phyloP scores from a whole-genome alignment of 2,113 vertebrate species.

The Acrocephalus kingi region DNA sequence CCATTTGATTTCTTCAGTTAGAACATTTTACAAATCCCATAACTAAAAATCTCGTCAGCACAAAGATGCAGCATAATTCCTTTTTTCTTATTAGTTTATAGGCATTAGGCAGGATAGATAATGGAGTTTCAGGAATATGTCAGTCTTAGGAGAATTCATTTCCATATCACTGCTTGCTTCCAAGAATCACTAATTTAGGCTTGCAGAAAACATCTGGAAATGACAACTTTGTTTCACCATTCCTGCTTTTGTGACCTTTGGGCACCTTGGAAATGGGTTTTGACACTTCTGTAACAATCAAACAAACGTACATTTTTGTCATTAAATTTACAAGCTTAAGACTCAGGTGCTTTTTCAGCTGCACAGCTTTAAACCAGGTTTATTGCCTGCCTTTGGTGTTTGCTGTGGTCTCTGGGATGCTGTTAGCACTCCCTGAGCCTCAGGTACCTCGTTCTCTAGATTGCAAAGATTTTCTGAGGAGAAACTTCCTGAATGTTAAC shows the following conservation, averaged over 20 bases:
- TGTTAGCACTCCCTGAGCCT: not conserved
- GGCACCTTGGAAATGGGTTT: not conserved
- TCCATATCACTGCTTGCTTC: not conserved
- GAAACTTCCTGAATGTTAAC: not conserved
- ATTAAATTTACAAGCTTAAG: not conserved
- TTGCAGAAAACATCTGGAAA: not conserved
- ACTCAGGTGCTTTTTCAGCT: not conserved
- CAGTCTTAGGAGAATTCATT: slow-evolving; percentile 19
- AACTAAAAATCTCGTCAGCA: not conserved
- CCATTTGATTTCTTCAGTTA: not conserved
- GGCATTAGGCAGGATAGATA: not conserved
- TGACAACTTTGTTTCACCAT: not conserved
- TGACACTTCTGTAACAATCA: not conserved
- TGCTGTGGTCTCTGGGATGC: not conserved
- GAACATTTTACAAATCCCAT: not conserved
- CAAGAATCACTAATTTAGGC: not conserved
- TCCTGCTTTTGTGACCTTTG: not conserved
- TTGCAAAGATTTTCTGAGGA: not conserved
- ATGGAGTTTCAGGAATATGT: slow-evolving; percentile 2
- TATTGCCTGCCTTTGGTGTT: not conserved
- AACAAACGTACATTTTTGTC: not conserved
- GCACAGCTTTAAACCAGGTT: not conserved
- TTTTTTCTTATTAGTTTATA: slow-evolving; percentile 36
- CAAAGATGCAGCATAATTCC: not conserved
- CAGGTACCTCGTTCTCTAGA: not conserved